phyloP scores from a whole-genome alignment of 2,113 vertebrate genomes.

The Rhabdomys dilectus region DNA sequence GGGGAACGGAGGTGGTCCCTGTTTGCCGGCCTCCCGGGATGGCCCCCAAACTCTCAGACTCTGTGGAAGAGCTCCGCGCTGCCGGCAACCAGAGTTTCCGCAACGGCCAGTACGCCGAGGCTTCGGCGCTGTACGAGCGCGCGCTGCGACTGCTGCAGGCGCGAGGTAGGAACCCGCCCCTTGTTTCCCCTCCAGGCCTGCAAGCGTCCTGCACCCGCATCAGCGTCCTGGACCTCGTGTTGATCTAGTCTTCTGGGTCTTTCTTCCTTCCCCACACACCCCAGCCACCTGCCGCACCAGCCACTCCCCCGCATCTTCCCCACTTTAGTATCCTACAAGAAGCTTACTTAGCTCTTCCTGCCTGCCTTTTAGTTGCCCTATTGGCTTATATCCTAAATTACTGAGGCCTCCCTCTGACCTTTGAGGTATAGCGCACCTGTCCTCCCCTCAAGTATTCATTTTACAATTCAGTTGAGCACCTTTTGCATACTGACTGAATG shows the following conservation, averaged over 20 bases:
- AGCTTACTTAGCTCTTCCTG: conserved; percentile 5
- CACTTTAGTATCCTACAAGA: background rate
- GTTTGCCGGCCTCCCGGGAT: conserved; percentile 76
- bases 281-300: background rate
- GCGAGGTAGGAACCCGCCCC: conserved; percentile 83
- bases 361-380: background rate
- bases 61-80: conserved; percentile 89
- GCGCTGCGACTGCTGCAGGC: conserved; percentile 90
- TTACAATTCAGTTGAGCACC: background rate
- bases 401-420: background rate
- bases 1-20: background rate
- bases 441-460: background rate
- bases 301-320: background rate
- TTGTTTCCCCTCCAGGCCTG: fast-evolving
- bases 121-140: conserved; percentile 89
- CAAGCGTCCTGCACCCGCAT: background rate
- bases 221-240: background rate
- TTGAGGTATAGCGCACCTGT: background rate
- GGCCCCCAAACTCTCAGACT: conserved; percentile 86
- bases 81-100: conserved; percentile 93
- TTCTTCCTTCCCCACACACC: too few relatives aligned
- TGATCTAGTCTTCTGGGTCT: background rate
- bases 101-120: conserved; percentile 93
- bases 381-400: background rate
- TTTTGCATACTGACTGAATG: background rate